phyloP scores from a whole-genome alignment of 2,888 invertebrate species.

The Dryadula phaetusa region DNA sequence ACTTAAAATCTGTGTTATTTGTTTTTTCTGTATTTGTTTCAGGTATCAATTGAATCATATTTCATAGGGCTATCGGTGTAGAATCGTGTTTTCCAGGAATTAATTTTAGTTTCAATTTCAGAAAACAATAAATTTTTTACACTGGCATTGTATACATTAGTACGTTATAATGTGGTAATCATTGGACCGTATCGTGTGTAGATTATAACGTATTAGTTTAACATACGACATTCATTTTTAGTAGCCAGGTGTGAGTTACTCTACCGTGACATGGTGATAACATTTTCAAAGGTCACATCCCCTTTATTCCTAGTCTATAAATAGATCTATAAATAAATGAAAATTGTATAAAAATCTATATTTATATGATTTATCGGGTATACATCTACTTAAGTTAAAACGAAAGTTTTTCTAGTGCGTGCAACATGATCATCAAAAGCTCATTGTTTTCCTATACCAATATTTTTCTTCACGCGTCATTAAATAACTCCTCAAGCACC shows the following conservation, averaged over 20 bases:
- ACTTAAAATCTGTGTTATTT: too few relatives aligned
- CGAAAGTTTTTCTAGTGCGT: not conserved
- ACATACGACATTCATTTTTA: conserved; percentile 47
- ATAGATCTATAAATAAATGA: not conserved
- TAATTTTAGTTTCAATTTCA: not conserved
- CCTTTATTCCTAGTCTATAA: conserved; percentile 38
- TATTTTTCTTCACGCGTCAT: conserved; percentile 36
- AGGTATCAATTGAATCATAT: too few relatives aligned
- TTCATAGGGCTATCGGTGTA: too few relatives aligned
- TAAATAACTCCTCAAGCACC: conserved; percentile 42
- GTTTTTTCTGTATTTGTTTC: too few relatives aligned
- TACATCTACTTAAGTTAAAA: not conserved
- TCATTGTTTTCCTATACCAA: conserved; percentile 33
- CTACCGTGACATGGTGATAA: conserved; percentile 61
- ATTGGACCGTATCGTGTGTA: conserved; percentile 16
- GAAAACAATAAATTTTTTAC: not conserved
- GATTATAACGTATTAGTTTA: conserved; percentile 57
- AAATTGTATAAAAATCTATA: not conserved
- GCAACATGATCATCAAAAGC: conserved; percentile 18
- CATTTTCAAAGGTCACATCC: conserved; percentile 67
- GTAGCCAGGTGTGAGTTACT: conserved; percentile 60
- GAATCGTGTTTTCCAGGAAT: too few relatives aligned
- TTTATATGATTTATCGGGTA: not conserved
- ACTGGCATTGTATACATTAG: not conserved
- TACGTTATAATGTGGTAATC: conserved; percentile 1